Percentiles rank a stretch among this genome's conserved stretches.
phyloP scores from a whole-genome alignment of 2,888 invertebrate species.

The Campopleginae sp. region DNA sequence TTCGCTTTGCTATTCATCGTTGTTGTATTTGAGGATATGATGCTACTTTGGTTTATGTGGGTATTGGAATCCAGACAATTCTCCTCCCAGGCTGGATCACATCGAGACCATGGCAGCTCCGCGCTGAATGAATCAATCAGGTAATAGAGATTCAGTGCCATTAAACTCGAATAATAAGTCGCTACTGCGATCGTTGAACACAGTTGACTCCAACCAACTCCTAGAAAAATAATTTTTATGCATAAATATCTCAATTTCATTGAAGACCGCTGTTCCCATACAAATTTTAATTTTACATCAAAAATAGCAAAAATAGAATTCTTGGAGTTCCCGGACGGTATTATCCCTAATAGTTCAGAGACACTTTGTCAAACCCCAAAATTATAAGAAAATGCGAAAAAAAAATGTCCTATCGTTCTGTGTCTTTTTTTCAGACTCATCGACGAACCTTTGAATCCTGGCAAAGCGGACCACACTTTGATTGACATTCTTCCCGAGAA shows the following conservation, averaged over 20 bases:
- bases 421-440: no score
- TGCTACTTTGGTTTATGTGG: constrained; percentile 29
- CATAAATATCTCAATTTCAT: not conserved
- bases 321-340: no score
- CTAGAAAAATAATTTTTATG: constrained; percentile 77
- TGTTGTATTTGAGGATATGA: constrained; percentile 29
- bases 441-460: constrained; percentile 84
- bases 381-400: no score
- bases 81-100: constrained; percentile 80
- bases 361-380: no score
- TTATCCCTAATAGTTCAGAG: no score
- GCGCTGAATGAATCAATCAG: constrained; percentile 83
- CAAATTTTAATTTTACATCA: no score
- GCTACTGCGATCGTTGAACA: constrained; percentile 83
- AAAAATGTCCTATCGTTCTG: no score
- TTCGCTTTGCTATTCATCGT: not conserved
- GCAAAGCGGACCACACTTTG: constrained; percentile 89
- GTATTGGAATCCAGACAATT: constrained; percentile 74
- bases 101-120: constrained; percentile 84
- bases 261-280: no score
- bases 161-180: constrained; percentile 84
- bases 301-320: no score
- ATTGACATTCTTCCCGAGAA: constrained; percentile 93
- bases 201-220: constrained; percentile 86
- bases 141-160: constrained; percentile 84